Conservation (phyloP, 2,113 vertebrate genomes). For the Rhegmatorhina hoffmannsi region DNA sequence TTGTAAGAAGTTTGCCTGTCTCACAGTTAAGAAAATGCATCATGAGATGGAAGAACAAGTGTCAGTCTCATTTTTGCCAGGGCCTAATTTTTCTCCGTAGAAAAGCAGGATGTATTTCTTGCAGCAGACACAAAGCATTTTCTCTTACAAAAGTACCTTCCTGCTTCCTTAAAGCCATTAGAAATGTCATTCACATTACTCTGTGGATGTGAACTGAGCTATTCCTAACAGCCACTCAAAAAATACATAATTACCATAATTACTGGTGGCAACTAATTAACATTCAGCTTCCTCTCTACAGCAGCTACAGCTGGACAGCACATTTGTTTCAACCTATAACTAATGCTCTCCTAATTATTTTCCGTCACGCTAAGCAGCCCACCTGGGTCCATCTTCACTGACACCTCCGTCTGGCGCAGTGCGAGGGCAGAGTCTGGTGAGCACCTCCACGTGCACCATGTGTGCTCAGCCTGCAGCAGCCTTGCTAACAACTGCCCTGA, state of each 20-base stretch:
- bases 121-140: background rate
- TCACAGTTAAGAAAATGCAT: background rate
- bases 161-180: conserved; percentile 66
- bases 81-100: background rate
- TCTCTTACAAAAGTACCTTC: conserved; percentile 22
- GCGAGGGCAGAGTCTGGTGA: background rate
- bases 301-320: conserved; percentile 81
- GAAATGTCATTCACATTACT: conserved; percentile 66
- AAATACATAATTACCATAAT: conserved; percentile 85
- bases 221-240: conserved; percentile 79
- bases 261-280: conserved; percentile 85
- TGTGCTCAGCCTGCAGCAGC: background rate
- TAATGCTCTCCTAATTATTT: conserved; percentile 63
- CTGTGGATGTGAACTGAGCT: conserved; percentile 69
- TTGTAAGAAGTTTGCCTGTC: background rate
- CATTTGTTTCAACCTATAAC: conserved; percentile 72
- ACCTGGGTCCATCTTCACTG: conserved; percentile 32
- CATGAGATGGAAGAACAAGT: background rate
- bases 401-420: background rate
- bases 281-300: conserved; percentile 80
- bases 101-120: background rate
- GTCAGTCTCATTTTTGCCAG: background rate
- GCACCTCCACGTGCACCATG: background rate
- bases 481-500: background rate
- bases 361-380: conserved; percentile 34